Percentiles rank a stretch among this genome's conserved stretches.
Conservation (phyloP, 1,140 invertebrate genomes). For the Scaptomyza graminum region DNA sequence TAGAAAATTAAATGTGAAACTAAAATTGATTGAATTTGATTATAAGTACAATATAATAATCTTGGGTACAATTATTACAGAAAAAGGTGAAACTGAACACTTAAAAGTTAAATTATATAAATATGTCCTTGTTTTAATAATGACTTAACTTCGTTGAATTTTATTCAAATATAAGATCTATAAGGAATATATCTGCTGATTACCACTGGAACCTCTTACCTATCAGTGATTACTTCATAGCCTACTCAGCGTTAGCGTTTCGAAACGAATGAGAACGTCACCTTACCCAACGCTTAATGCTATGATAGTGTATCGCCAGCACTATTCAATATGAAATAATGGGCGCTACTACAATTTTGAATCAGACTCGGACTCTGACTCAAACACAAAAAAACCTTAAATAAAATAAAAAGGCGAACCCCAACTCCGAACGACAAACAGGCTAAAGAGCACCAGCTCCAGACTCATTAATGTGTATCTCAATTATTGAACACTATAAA, state of each 20-base stretch:
- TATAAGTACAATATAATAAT: too few relatives aligned
- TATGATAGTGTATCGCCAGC: slow-evolving; percentile 9
- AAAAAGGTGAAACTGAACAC: too few relatives aligned
- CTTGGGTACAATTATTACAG: too few relatives aligned
- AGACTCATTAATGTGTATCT: slow-evolving; percentile 79
- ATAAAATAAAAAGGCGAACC: slow-evolving; percentile 4
- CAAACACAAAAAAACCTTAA: slow-evolving; percentile 1
- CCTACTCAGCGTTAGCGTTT: not conserved
- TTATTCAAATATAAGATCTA: too few relatives aligned
- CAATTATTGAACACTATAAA: slow-evolving; percentile 82
- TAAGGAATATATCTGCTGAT: too few relatives aligned
- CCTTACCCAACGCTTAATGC: not conserved
- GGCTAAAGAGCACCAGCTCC: slow-evolving; percentile 2
- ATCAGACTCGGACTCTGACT: slow-evolving; percentile 12
- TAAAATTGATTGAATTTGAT: too few relatives aligned
- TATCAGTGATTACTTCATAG: too few relatives aligned
- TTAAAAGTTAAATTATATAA: too few relatives aligned
- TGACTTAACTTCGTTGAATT: too few relatives aligned
- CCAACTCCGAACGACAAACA: slow-evolving; percentile 13
- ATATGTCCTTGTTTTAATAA: too few relatives aligned
- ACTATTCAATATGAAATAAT: slow-evolving; percentile 78
- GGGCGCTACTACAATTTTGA: slow-evolving; percentile 73
- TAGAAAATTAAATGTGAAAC: too few relatives aligned
- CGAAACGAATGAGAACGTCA: slow-evolving; percentile 2
- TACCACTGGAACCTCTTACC: too few relatives aligned